Percentiles rank a stretch among this genome's conserved stretches.
Conservation (phyloP, 2,113 vertebrate species). For the Myrmecobius fasciatus region DNA sequence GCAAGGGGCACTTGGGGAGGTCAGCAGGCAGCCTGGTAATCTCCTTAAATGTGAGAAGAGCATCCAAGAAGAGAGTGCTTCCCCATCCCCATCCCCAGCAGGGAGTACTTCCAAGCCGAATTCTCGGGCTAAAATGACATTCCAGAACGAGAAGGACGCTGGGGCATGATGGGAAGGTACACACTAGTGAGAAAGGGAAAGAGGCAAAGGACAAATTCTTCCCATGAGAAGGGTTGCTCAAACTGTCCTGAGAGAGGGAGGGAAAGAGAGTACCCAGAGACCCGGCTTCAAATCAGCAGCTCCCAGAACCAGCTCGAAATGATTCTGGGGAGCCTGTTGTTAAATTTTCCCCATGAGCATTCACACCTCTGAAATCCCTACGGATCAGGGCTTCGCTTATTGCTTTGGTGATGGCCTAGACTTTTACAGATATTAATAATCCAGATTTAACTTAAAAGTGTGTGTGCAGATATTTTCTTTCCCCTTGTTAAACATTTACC, state of each 20-base stretch:
- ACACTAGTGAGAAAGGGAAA: neutral
- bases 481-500: constrained; percentile 1
- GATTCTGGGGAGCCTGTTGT: neutral
- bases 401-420: neutral
- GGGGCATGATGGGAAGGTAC: neutral
- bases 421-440: neutral
- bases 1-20: neutral
- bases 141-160: neutral
- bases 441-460: neutral
- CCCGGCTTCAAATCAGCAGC: neutral
- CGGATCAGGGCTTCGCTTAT: neutral
- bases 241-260: neutral
- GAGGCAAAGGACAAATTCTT: neutral
- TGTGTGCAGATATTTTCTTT: neutral
- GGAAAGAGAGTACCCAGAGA: no score
- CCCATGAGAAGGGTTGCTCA: neutral
- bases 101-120: neutral
- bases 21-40: neutral
- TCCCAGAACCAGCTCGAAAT: neutral
- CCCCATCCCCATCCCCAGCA: no score
- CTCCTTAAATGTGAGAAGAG: neutral
- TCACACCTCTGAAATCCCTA: neutral
- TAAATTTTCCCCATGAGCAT: neutral
- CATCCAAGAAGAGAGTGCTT: no score
- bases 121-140: neutral